phyloP scores from a whole-genome alignment of 2,797 vertebrate genomes.

The Muraenolepis orangiensis region DNA sequence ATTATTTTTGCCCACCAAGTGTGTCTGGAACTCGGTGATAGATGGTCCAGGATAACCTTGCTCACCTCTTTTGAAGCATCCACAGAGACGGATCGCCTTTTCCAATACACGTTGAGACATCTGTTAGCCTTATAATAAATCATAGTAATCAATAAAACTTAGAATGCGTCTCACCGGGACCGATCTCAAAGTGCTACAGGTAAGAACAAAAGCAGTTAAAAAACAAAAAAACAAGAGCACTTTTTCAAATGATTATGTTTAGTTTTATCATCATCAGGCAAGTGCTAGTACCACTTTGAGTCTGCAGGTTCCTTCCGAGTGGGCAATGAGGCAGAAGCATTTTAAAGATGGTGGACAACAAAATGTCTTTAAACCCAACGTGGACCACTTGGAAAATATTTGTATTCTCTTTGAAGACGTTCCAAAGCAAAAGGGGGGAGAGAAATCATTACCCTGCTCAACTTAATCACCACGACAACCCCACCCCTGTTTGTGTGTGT shows the following conservation, averaged over 20 bases:
- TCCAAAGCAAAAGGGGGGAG: not conserved
- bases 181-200: not conserved
- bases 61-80: conserved; percentile 54
- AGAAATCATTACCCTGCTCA: not conserved
- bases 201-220: no score
- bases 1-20: conserved; percentile 72
- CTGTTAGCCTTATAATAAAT: not conserved
- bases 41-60: conserved; percentile 68
- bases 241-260: not conserved
- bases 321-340: not conserved
- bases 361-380: not conserved
- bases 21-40: conserved; percentile 65
- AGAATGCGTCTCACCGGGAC: not conserved
- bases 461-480: not conserved
- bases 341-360: not conserved
- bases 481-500: conserved; percentile 21
- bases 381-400: not conserved
- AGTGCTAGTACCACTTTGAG: not conserved
- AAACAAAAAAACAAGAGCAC: not conserved
- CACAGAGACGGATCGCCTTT: conserved; percentile 40
- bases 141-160: not conserved
- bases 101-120: not conserved
- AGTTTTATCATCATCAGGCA: not conserved
- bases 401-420: not conserved
- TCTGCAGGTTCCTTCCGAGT: not conserved